Conservation (phyloP, 2,113 vertebrate genomes). For the Sceloporus undulatus region DNA sequence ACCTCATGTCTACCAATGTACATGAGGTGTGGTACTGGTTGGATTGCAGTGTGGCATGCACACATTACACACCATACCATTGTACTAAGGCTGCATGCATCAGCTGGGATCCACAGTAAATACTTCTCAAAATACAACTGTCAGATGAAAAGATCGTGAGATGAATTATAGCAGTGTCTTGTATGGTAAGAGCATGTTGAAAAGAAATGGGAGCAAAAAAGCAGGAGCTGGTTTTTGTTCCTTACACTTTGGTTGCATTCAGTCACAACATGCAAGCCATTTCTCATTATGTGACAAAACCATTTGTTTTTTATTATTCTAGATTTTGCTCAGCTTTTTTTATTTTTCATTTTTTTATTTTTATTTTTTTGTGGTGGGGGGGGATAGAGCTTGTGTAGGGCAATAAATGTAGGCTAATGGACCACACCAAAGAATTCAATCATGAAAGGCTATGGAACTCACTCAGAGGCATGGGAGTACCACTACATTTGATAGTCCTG, state of each 20-base stretch:
- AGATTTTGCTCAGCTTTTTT: neutral
- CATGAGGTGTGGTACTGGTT: conserved; percentile 47
- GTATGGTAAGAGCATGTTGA: neutral
- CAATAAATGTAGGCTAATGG: too few species aligned
- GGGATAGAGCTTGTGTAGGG: too few species aligned
- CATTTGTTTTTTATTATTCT: neutral
- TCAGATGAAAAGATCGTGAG: conserved; percentile 37
- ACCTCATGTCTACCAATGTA: conserved; percentile 36
- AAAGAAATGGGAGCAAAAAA: neutral
- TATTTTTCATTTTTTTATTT: too few species aligned
- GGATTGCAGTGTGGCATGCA: conserved; percentile 28
- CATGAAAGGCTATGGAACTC: too few species aligned
- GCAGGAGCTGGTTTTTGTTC: neutral
- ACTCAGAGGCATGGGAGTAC: too few species aligned
- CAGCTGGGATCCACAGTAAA: conserved; percentile 55
- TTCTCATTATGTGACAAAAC: too few species aligned
- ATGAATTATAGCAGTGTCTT: neutral
- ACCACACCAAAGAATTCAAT: too few species aligned
- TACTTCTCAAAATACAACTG: conserved; percentile 40
- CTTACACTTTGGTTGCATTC: neutral
- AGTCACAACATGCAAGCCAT: neutral
- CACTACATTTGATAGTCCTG: too few species aligned
- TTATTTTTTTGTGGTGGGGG: too few species aligned
- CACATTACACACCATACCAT: neutral
- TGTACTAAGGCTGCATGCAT: conserved; percentile 50